Base-by-base conservation (phyloP, 1,140 invertebrate genomes). In the Probaryconus sp. region DNA sequence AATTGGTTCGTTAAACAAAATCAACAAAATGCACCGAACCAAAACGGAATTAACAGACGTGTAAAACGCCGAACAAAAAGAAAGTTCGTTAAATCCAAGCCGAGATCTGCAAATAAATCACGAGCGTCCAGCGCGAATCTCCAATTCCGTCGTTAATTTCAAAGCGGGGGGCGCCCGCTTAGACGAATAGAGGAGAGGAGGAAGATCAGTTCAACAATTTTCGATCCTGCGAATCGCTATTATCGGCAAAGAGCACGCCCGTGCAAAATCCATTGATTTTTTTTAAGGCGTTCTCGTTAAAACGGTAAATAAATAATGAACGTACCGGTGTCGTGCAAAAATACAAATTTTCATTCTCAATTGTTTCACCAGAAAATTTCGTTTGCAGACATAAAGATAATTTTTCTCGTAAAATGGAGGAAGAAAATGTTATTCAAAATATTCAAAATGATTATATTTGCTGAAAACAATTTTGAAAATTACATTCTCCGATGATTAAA, bases 271-370 rank as follows among this genome's bases (percentile, higher is more conserved):
- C 65, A 30, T 61, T 55, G 47, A 48, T 64, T 77, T 73, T 70
- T 71, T 48, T 58, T 42, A 40, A 47, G 51, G 53, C 51, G 45
- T 21, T 76, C 73, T 80, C 73, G 79, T 80, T 78, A 80, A 80
- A 80, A 75, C 73, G 61, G 69, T 76, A 76, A 78, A 78, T 80
- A 68, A 80, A 78, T 78, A 78, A 80, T 68, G 73, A 75, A 64
- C 73, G 63, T 65, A 56, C 53, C 53, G n/a, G n/a, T n/a, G 37
- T 35, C 48, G 43, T 13, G 56, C 33, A 16, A 28, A 42, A 30
- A 11, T n/a, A n/a, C n/a, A n/a, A n/a, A n/a, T n/a, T n/a, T n/a
- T n/a, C n/a, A n/a, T n/a, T n/a, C n/a, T n/a, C n/a, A n/a, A n/a
- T n/a, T n/a, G n/a, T n/a, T n/a, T n/a, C n/a, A 4, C n/a, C 28